Evolutionary conservation across 2,888 invertebrate genomes (phyloP).

Genomic region (Drosophila paramelanica): DNA sequence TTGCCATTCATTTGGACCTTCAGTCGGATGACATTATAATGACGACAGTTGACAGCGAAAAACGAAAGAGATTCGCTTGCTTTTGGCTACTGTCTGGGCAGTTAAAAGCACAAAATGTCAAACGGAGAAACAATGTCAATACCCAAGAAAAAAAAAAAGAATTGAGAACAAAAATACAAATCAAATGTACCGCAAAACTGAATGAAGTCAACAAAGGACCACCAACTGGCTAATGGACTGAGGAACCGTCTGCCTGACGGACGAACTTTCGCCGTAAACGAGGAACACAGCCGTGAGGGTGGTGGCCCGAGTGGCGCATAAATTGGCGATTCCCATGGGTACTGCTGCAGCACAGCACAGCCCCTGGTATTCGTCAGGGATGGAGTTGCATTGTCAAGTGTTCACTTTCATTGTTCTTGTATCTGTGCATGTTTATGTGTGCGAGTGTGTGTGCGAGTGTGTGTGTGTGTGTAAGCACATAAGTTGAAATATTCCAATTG

Average conservation of each 20-base stretch:
- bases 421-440: conserved; percentile 18
- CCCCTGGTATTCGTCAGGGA: conserved; percentile 6
- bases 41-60: conserved; percentile 65
- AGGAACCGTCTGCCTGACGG: conserved; percentile 16
- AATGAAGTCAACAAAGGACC: conserved; percentile 76
- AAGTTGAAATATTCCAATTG: conserved; percentile 82
- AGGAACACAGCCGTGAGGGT: conserved; percentile 22
- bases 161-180: conserved; percentile 65
- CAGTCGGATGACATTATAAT: conserved; percentile 67
- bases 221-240: conserved; percentile 65
- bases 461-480: conserved; percentile 67
- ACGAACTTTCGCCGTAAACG: conserved; percentile 42
- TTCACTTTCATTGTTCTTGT: conserved; percentile 67
- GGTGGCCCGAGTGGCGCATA: conserved; percentile 65
- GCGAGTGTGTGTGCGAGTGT: conserved; percentile 19
- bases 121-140: conserved; percentile 46
- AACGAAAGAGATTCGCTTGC: conserved; percentile 55
- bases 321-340: conserved; percentile 78
- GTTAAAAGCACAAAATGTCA: conserved; percentile 43
- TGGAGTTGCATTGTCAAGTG: conserved; percentile 67
- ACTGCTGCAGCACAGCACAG: conserved; percentile 24
- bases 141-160: conserved; percentile 30
- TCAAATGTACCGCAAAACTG: conserved; percentile 80
- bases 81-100: conserved; percentile 25
- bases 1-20: conserved; percentile 21